Conservation (phyloP, 2,797 vertebrate genomes). For the Galago senegalensis region DNA sequence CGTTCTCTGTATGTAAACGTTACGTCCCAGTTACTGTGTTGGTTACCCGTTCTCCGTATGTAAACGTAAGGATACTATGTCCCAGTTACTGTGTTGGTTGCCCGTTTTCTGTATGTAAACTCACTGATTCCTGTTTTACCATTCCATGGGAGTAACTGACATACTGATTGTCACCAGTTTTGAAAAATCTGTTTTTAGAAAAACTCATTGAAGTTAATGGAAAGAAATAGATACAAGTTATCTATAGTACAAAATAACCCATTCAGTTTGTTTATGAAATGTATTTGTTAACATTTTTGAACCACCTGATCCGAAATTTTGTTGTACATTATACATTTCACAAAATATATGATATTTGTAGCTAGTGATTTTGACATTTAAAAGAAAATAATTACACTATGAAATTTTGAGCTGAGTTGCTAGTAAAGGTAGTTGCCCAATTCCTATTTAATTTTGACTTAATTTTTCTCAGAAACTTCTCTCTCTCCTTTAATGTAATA, state of each 20-base stretch:
- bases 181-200: conserved; percentile 46
- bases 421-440: conserved; percentile 53
- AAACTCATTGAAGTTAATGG: conserved; percentile 32
- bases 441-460: conserved; percentile 40
- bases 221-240: conserved; percentile 58
- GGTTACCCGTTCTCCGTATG: too few species aligned
- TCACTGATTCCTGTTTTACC: neutral
- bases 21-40: too few species aligned
- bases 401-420: conserved; percentile 57
- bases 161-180: neutral
- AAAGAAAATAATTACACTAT: conserved; percentile 58
- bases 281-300: conserved; percentile 59
- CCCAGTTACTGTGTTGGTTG: too few species aligned
- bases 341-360: conserved; percentile 46
- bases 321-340: conserved; percentile 29
- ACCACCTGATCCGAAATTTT: conserved; percentile 47
- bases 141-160: neutral
- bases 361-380: conserved; percentile 32
- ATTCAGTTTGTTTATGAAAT: conserved; percentile 60
- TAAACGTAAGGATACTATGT: too few species aligned
- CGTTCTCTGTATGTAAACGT: too few species aligned
- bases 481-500: conserved; percentile 17
- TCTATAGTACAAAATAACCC: conserved; percentile 49
- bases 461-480: conserved; percentile 57
- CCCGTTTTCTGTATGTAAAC: neutral